phyloP scores from a whole-genome alignment of 2,113 vertebrate genomes.

The Anas platyrhynchos region DNA sequence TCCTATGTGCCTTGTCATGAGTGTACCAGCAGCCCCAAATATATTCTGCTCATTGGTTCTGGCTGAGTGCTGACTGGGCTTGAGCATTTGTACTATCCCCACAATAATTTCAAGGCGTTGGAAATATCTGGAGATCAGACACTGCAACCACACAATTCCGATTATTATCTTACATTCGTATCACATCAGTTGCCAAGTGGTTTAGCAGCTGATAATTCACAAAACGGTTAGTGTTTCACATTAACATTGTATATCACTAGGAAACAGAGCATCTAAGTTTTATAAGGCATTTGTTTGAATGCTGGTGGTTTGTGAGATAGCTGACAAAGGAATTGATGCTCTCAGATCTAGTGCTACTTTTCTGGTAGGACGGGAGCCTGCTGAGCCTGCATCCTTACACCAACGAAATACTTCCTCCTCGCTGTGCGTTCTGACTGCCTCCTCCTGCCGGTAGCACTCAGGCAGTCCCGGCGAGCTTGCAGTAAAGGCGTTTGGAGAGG shows the following conservation, averaged over 20 bases:
- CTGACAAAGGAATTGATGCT: not conserved
- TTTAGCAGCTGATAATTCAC: conserved; percentile 33
- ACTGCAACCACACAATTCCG: not conserved
- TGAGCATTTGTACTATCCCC: not conserved
- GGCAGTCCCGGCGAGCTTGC: not conserved
- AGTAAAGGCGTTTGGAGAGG: not conserved
- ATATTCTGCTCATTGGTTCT: not conserved
- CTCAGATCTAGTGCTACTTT: not conserved
- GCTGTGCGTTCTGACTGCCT: not conserved
- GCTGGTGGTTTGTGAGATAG: not conserved
- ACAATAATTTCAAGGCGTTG: not conserved
- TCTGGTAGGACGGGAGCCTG: not conserved
- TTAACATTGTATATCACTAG: not conserved
- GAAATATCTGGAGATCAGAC: not conserved
- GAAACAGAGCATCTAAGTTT: conserved; percentile 8
- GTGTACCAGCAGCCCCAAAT: not conserved
- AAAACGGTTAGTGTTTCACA: not conserved
- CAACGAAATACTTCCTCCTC: not conserved
- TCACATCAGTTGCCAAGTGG: not conserved
- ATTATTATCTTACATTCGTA: not conserved
- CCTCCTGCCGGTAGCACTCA: not conserved
- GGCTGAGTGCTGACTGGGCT: not conserved
- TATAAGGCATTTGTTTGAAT: not conserved
- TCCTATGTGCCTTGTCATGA: not conserved
- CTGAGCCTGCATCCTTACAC: not conserved